Base-by-base conservation (phyloP, 1,140 invertebrate species). In the Dinoponera quadriceps region DNA sequence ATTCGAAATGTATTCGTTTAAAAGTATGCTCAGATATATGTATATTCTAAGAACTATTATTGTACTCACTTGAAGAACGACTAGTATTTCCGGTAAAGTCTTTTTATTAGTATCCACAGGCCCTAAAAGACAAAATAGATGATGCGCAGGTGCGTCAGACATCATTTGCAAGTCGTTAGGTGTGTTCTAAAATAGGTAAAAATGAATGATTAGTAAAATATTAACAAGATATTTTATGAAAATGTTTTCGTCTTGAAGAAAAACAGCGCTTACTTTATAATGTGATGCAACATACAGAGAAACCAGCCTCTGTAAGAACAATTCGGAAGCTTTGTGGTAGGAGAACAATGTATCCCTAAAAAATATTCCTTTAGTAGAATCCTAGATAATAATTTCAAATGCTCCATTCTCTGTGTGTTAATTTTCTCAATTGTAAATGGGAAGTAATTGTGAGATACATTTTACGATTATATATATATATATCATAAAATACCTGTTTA, bases 121-220 rank as follows among this genome's bases (percentile, higher is more conserved):
- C 0, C 98, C 98, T 65, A 99, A 94, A 18, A 99, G 94, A 91
- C 98, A 99, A 95, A 99, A 99, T 22, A 99, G 93, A 94, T 99
- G 98, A 95, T 99, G 99, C 4, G 98, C 98, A 0, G 99, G 99
- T 13, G 99, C 99, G 95, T 99, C 99, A 14, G 99, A 99, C 94
- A 99, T 96, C 96, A 99, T 97, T 95, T 99, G 99, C 13, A 99
- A 95, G 95, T 99, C 99, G 95, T 99, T 99, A 0, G 99, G 99
- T 75, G 97, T 98, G 94, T 99, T 99, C 96, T 98, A 93, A 49
- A 94, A 94, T 72, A 87, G 29, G 29, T 82, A 57, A 71, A 51
- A 57, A 78, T 57, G 7, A 29, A 69, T 27, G 62, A 20, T 60
- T 55, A 54, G 27, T 3, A 20, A 13, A 13, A 33, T 63, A 22